Evolutionary conservation across 2,797 vertebrate species (phyloP), one percentile per base, ranked within the genome.

Genomic region (Ispidina picta): DNA sequence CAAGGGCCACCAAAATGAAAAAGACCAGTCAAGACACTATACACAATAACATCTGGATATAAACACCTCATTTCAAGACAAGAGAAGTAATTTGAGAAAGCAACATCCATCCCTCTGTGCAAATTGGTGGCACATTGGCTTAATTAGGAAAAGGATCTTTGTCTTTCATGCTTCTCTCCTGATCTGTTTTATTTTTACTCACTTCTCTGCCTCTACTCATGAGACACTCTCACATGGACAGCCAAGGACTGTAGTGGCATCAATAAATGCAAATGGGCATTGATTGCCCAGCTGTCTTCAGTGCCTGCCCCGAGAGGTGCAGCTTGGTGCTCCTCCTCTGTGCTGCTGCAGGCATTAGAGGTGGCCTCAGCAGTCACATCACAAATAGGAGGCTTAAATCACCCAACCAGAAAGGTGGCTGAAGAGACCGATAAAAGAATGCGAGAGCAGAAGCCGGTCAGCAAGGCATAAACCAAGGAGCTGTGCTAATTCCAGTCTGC

Each of bases 211-310:
- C 19, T 72, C 17, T 29, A 43, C 58, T 19, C 48, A 49, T 23
- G 26, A 92, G 94, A 86, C 43, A n/a, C 33, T 75, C 69, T 71
- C 76, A 62, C 7, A 48, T 22, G 56, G 82, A 86, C 95, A 94
- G 83, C 68, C 68, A 62, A 88, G 66, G 83, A 81, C 20, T 1
- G 0, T n/a, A 56, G 84, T 79, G 77, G 62, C 51, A 65, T 93
- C 92, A 93, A 94, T 95, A 94, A 96, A 95, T 95, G 95, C 96
- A 95, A 91, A 86, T 4, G 12, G 71, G 75, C 89, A 87, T 83
- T 90, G 93, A 95, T 75, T 23, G 78, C 25, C 92, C 95, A 95
- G 92, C 84, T 96, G 89, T 92, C 91, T 69, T 31, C 49, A 16
- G 51, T 31, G 77, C 39, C 69, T 1, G 1, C 74, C 13, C 9